Conservation (phyloP, 2,113 vertebrate species). For the Triplophysa tibetana region DNA sequence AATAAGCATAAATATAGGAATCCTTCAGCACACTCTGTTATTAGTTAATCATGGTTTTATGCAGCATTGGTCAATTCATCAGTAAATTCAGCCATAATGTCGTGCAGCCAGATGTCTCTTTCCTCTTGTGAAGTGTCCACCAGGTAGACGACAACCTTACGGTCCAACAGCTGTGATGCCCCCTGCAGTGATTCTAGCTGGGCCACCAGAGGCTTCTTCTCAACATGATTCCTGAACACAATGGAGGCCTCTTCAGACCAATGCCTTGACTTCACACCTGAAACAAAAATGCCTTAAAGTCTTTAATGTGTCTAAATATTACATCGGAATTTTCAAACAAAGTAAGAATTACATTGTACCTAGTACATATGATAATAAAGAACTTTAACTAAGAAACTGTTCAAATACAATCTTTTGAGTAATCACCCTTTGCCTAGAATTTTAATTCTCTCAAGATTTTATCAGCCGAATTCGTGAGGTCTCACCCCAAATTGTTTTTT, state of each 20-base stretch:
- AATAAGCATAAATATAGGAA: not conserved
- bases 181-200: constrained; percentile 84
- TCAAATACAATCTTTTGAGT: no score
- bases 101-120: constrained; percentile 92
- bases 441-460: no score
- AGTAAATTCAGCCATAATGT: constrained; percentile 90
- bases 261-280: constrained; percentile 85
- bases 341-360: no score
- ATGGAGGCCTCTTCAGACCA: constrained; percentile 97
- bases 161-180: constrained; percentile 83
- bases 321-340: no score
- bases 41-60: constrained; percentile 38
- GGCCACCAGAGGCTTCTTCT: constrained; percentile 94
- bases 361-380: no score
- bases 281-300: not conserved
- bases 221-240: constrained; percentile 94
- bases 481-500: no score
- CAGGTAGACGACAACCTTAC: constrained; percentile 85
- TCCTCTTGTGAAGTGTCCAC: constrained; percentile 93
- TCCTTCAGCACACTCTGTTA: not conserved
- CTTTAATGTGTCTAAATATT: no score
- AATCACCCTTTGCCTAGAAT: no score
- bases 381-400: no score
- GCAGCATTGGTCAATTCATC: constrained; percentile 69
- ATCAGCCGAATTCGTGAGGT: no score